Base-by-base conservation (phyloP, 2,888 invertebrate species). In the Phalangium opilio region DNA sequence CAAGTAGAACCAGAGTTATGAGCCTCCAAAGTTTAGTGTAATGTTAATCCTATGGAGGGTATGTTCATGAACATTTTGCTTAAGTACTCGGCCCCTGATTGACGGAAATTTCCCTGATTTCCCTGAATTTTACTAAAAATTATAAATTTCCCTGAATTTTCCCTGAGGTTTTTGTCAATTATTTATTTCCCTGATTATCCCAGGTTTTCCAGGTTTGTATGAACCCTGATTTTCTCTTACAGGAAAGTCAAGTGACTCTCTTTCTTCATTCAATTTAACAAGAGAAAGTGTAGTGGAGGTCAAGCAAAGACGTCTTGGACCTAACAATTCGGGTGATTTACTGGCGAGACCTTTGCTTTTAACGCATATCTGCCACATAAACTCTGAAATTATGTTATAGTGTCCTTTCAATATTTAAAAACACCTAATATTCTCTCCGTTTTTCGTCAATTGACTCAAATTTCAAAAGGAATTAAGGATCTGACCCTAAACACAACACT, bases 321-420 rank as follows among this genome's bases (percentile, higher is more conserved):
- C 86, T 34, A 44, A 49, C 60, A 83, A 78, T 61, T 77, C 79
- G 18, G 49, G 15, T 17, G 46, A 44, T 27, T 27, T 27, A 14
- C 49, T 46, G 1, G 86, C 87, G 54, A 90, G 70, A 2, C 86
- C 87, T 60, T 81, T 80, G 62, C 80, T 80, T 65, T 83, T 80
- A 36, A 91, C 77, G 49, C 76, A 76, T 50, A 91, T 89, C 67
- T 85, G 82, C 91, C 91, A 93, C 2, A 91, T 83, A 68, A 86
- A 84, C 62, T 90, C 91, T 90, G 75, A 45, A 73, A 61, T 20
- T n/a, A n/a, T n/a, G n/a, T 17, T 8, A 18, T 18, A 41, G 3
- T 17, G 11, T 8, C 10, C 8, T 18, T 17, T 17, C 38, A 38
- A 38, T 2, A 8, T 38, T 38, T 3, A 38, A n/a, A 14, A n/a